phyloP scores from a whole-genome alignment of 2,113 vertebrate genomes.

The Zapornia atra region DNA sequence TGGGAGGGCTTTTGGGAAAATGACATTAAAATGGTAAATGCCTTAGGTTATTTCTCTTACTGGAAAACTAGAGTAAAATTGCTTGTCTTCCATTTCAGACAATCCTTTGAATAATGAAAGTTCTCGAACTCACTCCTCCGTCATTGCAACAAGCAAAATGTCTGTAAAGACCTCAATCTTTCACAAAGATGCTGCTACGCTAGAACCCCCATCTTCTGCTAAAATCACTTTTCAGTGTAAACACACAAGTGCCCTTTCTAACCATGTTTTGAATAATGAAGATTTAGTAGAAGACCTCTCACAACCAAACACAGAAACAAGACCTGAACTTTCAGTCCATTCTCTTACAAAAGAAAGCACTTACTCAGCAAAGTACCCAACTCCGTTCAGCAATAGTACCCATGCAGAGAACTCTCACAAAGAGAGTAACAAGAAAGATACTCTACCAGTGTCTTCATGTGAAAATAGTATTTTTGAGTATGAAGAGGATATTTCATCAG shows the following conservation, averaged over 20 bases:
- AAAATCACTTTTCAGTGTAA: conserved; percentile 90
- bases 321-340: conserved; percentile 84
- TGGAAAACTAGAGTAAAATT: conserved; percentile 37
- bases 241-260: conserved; percentile 90
- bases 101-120: conserved; percentile 92
- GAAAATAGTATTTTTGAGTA: conserved; percentile 85
- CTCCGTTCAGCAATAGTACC: conserved; percentile 80
- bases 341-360: conserved; percentile 89
- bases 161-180: conserved; percentile 88
- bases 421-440: conserved; percentile 82
- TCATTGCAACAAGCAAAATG: conserved; percentile 89
- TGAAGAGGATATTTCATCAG: conserved; percentile 85
- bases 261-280: conserved; percentile 84
- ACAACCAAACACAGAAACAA: conserved; percentile 82
- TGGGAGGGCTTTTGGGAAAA: background rate
- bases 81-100: conserved; percentile 79
- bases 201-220: conserved; percentile 89
- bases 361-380: conserved; percentile 89
- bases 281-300: conserved; percentile 86
- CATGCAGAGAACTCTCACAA: conserved; percentile 84
- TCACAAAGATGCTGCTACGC: conserved; percentile 86
- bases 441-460: conserved; percentile 79
- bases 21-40: background rate
- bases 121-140: conserved; percentile 90
- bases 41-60: background rate